Percentiles rank a stretch among this genome's conserved stretches.
phyloP scores from a whole-genome alignment of 2,797 vertebrate genomes.

The Cirrhinus mrigala region DNA sequence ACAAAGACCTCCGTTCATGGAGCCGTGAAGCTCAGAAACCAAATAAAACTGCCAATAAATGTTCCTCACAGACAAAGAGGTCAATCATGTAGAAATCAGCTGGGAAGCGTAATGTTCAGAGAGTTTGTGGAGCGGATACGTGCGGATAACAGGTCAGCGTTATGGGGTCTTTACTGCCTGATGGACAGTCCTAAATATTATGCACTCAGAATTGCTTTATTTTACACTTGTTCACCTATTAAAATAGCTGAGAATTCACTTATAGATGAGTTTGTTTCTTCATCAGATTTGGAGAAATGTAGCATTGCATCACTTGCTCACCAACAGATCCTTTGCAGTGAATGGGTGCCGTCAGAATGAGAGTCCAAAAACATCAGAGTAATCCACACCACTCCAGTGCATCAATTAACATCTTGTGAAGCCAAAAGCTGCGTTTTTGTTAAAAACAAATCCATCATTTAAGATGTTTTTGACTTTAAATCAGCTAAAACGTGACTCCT shows the following conservation, averaged over 20 bases:
- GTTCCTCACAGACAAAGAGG: conserved; percentile 12
- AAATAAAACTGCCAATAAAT: conserved; percentile 2
- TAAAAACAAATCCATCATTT: not conserved
- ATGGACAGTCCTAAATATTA: not conserved
- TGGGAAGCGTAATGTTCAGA: not conserved
- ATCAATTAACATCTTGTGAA: not conserved
- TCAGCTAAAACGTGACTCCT: not conserved
- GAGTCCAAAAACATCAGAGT: not conserved
- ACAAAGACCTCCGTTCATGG: conserved; percentile 29
- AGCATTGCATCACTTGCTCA: not conserved
- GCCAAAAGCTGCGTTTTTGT: not conserved
- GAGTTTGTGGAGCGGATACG: not conserved
- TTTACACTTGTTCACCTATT: not conserved
- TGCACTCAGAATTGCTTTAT: not conserved
- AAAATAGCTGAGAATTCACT: not conserved
- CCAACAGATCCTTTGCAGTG: not conserved
- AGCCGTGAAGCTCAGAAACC: not conserved
- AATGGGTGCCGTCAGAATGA: not conserved
- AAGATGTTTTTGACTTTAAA: not conserved
- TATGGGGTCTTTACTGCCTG: not conserved
- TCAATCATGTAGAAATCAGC: conserved; percentile 37
- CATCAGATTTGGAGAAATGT: not conserved
- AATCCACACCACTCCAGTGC: not conserved
- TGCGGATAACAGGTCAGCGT: not conserved
- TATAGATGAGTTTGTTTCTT: not conserved